These are phyloP conservation scores for Bicyclus anynana DNA, from an alignment of 1,140 invertebrate genomes.

Conservation along the genomic window DNA sequence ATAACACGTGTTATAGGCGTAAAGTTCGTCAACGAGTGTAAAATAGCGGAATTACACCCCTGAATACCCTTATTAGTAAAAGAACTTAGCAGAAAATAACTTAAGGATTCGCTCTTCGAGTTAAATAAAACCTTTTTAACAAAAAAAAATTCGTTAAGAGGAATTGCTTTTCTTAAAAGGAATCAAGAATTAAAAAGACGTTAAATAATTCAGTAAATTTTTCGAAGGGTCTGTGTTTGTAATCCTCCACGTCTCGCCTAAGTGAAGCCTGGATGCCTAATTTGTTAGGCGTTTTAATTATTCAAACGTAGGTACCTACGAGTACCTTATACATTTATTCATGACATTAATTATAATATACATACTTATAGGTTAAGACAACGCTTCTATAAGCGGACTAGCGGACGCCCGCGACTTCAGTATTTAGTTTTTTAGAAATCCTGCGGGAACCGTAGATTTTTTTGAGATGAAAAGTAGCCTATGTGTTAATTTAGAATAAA, in stretches of 20 bases:
- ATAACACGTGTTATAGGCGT: too few relatives aligned
- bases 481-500: too few relatives aligned
- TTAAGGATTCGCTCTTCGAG: neutral
- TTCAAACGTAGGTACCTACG: neutral
- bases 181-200: conserved; percentile 7
- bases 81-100: neutral
- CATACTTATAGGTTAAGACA: neutral
- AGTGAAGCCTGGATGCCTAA: conserved; percentile 28
- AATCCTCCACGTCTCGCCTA: conserved; percentile 18
- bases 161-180: neutral
- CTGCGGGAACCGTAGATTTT: too few relatives aligned
- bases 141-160: neutral
- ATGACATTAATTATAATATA: neutral
- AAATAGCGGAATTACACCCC: too few relatives aligned
- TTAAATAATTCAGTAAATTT: conserved; percentile 30
- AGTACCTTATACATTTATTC: neutral
- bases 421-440: too few relatives aligned
- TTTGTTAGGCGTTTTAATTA: conserved; percentile 5
- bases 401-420: too few relatives aligned
- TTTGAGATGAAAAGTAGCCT: too few relatives aligned
- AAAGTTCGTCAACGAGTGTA: too few relatives aligned
- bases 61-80: neutral
- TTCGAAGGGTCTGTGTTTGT: conserved; percentile 16
- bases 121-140: neutral
- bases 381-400: neutral